Conservation (phyloP, 2,113 vertebrate genomes). For the Sebastes fasciatus region DNA sequence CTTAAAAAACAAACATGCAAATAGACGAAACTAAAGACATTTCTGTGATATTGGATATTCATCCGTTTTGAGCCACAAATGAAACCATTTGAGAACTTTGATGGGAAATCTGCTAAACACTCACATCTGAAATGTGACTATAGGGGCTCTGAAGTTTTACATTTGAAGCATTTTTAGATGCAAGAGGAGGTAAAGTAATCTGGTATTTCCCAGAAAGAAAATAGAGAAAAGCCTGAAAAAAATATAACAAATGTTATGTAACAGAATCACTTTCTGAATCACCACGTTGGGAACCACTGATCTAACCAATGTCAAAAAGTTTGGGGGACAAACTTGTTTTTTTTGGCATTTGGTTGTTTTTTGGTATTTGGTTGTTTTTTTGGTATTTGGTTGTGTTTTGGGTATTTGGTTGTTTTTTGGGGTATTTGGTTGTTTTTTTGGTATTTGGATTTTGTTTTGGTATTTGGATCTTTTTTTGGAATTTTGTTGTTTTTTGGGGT, state of each 20-base stretch:
- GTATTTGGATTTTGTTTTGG: too few relatives aligned
- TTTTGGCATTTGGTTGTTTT: too few relatives aligned
- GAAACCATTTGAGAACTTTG: not conserved
- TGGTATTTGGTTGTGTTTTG: too few relatives aligned
- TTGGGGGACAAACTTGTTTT: not conserved
- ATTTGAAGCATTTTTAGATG: not conserved
- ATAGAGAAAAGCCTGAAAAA: not conserved
- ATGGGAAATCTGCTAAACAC: not conserved
- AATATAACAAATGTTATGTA: too few relatives aligned
- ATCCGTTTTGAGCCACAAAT: not conserved
- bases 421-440: too few relatives aligned
- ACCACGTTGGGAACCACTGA: not conserved
- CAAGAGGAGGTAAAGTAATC: not conserved
- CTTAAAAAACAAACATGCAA: not conserved
- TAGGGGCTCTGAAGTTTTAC: not conserved
- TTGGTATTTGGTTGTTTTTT: not conserved
- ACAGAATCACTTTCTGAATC: too few relatives aligned
- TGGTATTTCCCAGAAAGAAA: not conserved
- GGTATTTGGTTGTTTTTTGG: not conserved
- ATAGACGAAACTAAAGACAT: not conserved
- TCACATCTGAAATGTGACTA: not conserved
- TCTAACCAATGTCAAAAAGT: not conserved
- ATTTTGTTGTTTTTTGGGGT: too few relatives aligned
- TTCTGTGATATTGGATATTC: not conserved
- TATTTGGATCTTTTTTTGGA: too few relatives aligned